Conservation (phyloP, 2,113 vertebrate genomes). For the Notechis scutatus region DNA sequence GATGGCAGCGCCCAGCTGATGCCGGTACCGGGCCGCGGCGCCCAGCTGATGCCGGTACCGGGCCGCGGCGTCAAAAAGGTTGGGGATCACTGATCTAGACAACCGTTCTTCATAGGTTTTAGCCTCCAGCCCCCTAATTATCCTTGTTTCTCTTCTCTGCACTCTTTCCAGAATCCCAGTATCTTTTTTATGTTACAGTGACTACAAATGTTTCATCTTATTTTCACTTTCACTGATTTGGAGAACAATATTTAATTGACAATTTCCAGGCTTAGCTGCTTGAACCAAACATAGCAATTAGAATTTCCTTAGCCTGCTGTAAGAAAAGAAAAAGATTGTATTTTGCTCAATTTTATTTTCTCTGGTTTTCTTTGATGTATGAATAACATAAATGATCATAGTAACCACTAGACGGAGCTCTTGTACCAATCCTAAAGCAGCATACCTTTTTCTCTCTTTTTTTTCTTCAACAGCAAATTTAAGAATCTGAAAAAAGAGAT, state of each 20-base stretch:
- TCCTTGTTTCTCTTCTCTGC: no score
- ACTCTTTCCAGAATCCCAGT: no score
- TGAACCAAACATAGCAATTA: neutral
- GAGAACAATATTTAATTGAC: neutral
- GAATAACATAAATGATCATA: neutral
- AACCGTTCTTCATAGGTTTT: no score
- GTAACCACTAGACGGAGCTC: neutral
- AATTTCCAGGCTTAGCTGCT: neutral
- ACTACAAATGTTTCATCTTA: neutral
- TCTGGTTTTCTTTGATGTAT: neutral
- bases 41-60: no score
- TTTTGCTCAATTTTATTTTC: neutral
- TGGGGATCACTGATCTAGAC: no score
- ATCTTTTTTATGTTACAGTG: no score
- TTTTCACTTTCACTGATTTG: neutral
- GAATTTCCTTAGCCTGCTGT: neutral
- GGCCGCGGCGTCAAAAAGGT: no score
- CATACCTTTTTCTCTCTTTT: neutral
- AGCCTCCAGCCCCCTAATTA: no score
- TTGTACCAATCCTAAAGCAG: neutral
- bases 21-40: no score
- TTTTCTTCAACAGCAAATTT: neutral
- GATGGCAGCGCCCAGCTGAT: no score
- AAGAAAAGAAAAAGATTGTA: neutral
- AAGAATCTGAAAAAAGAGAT: neutral